Evolutionary conservation across 2,888 invertebrate species (phyloP), one percentile per base, ranked within the genome.

Genomic region (Syrphus vitripennis): DNA sequence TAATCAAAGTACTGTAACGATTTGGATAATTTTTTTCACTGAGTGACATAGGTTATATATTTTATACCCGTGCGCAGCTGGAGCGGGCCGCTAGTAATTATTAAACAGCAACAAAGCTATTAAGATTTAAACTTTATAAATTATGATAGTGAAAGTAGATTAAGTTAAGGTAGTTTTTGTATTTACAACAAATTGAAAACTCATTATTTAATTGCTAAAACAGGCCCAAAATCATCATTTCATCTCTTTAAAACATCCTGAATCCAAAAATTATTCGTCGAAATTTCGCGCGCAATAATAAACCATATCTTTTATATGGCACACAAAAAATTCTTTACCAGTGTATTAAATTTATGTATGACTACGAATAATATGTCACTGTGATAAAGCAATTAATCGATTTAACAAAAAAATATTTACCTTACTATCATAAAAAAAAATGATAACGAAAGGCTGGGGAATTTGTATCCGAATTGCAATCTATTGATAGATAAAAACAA

Each of bases 371-470:
- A 29, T 29, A 53, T 29, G 55, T 55, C 16, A 1, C 55, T 55
- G 26, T 0, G 31, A 21, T 57, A 57, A 34, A 34, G 21, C 16
- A 29, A 71, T 24, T 34, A 37, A 24, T 50, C 53, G n/a, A n/a
- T n/a, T n/a, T n/a, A n/a, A n/a, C 4, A 12, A 12, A 55, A 57
- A 34, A 59, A 72, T 59, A 71, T 71, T 72, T 72, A 59, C 71
- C 31, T 71, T 29, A 31, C 57, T 24, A 48, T 48, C 71, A 72
- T 48, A 72, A 72, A n/a, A n/a, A n/a, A n/a, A n/a, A 48, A 12
- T 48, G 71, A 72, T 72, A 59, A 19, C 55, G 10, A 31, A 16
- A 31, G 26, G 3, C 69, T 53, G 21, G 29, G 21, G 29, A 29
- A 31, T n/a, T 37, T 37, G 14, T 59, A 37, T 59, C 59, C 59